Percentiles rank a stretch among this genome's conserved stretches.
These are phyloP conservation scores for Latrodectus elegans DNA, from an alignment of 2,888 invertebrate species.

Conservation along the genomic window DNA sequence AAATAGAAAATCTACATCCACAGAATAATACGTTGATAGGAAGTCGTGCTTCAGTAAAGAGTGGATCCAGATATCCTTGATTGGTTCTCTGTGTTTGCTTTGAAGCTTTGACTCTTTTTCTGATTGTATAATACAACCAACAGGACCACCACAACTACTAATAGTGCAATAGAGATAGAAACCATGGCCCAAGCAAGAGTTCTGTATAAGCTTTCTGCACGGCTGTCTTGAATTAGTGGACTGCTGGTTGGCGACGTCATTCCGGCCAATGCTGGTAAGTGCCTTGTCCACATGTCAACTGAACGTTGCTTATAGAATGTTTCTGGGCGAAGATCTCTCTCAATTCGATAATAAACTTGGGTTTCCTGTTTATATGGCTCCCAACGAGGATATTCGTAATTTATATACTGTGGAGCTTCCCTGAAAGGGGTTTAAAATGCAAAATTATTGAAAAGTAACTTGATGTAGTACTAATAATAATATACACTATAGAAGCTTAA, in stretches of 20 bases:
- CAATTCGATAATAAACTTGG: conserved; percentile 69
- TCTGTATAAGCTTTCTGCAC: conserved; percentile 68
- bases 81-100: conserved; percentile 65
- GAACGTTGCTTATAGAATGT: conserved; percentile 65
- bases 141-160: conserved; percentile 70
- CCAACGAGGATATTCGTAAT: conserved; percentile 71
- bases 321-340: conserved; percentile 52
- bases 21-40: too few species aligned
- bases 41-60: conserved; percentile 37
- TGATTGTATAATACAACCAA: conserved; percentile 71
- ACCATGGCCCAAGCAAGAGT: conserved; percentile 72
- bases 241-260: conserved; percentile 50
- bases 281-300: conserved; percentile 70
- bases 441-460: too few species aligned
- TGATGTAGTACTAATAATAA: too few species aligned
- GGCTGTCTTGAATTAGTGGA: conserved; percentile 48
- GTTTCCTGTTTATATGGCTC: conserved; percentile 57
- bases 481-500: too few species aligned
- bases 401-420: conserved; percentile 67
- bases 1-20: too few species aligned
- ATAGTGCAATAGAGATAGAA: conserved; percentile 69
- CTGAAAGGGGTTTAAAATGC: conserved; percentile 27
- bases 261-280: conserved; percentile 65
- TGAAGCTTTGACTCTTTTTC: conserved; percentile 71
- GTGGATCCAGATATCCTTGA: conserved; percentile 67